These are phyloP conservation scores for Hoplostethus atlanticus DNA, from an alignment of 2,797 vertebrate species.

Conservation along the genomic window DNA sequence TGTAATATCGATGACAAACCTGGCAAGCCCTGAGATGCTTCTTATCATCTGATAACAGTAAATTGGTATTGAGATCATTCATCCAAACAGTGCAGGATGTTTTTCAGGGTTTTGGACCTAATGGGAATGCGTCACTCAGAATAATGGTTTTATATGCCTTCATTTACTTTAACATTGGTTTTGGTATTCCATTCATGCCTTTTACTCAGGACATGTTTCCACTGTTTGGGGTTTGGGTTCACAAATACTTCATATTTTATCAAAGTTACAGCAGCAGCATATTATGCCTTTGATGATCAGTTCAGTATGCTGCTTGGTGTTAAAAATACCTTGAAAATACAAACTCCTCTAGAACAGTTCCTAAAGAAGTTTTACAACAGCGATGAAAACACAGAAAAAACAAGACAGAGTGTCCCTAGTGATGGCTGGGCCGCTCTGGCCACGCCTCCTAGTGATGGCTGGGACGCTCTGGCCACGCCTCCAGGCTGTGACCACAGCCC, in stretches of 20 bases:
- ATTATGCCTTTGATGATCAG: background rate
- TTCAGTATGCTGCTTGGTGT: too few species aligned
- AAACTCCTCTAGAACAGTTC: too few species aligned
- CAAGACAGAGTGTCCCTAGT: too few species aligned
- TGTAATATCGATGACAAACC: conserved; percentile 51
- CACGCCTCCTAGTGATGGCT: too few species aligned
- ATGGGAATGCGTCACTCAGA: background rate
- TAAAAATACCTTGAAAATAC: too few species aligned
- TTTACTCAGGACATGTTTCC: background rate
- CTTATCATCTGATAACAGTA: conserved; percentile 47
- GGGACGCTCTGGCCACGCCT: too few species aligned
- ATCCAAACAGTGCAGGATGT: conserved; percentile 4
- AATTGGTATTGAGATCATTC: conserved; percentile 11
- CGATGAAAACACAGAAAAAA: too few species aligned
- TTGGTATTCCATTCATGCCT: background rate
- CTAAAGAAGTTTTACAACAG: too few species aligned
- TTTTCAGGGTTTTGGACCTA: background rate
- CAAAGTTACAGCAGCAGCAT: background rate
- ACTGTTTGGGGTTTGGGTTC: background rate
- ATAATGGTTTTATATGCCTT: background rate
- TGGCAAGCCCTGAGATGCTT: conserved; percentile 41
- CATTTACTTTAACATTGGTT: background rate
- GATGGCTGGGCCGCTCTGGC: too few species aligned
- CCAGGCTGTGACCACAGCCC: too few species aligned
- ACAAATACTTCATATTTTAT: background rate